Conservation (phyloP, 1,140 invertebrate genomes). For the Ips typographus region DNA sequence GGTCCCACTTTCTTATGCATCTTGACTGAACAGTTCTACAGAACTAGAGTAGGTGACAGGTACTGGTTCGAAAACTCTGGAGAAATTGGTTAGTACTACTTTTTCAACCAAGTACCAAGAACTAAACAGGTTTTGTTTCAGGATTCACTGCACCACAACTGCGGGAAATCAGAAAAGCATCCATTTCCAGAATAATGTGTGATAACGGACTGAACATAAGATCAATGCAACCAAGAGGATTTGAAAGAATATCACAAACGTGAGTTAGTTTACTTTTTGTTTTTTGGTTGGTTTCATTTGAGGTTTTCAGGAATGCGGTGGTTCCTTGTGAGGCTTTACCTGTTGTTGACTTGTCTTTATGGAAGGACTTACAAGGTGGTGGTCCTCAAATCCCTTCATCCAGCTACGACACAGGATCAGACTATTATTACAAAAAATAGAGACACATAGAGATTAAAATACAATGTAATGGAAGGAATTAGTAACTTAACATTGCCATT, state of each 20-base stretch:
- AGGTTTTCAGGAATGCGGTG: slow-evolving; percentile 64
- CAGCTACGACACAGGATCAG: slow-evolving; percentile 6
- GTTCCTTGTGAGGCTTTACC: slow-evolving; percentile 66
- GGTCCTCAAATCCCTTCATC: neutral
- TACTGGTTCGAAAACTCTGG: slow-evolving; percentile 80
- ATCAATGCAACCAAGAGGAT: slow-evolving; percentile 71
- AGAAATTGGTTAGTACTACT: slow-evolving; percentile 64
- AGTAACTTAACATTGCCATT: too few species aligned
- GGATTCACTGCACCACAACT: slow-evolving; percentile 43
- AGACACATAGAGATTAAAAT: too few species aligned
- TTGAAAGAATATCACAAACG: slow-evolving; percentile 59
- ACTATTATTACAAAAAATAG: neutral
- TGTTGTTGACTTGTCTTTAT: slow-evolving; percentile 64
- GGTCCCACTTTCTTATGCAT: slow-evolving; percentile 94
- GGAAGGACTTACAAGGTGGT: slow-evolving; percentile 56
- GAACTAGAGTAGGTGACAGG: slow-evolving; percentile 79
- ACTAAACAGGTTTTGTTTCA: slow-evolving; percentile 3
- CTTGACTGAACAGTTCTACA: slow-evolving; percentile 84
- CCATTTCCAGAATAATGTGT: slow-evolving; percentile 81
- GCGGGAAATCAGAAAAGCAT: slow-evolving; percentile 78
- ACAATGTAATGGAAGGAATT: too few species aligned
- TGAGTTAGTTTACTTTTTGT: slow-evolving; percentile 49
- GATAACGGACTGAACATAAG: slow-evolving; percentile 79
- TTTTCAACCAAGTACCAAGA: neutral
- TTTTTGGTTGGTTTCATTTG: neutral